Percentiles rank a stretch among this genome's conserved stretches.
phyloP scores from a whole-genome alignment of 2,888 invertebrate species.

The Dasypolia templi region DNA sequence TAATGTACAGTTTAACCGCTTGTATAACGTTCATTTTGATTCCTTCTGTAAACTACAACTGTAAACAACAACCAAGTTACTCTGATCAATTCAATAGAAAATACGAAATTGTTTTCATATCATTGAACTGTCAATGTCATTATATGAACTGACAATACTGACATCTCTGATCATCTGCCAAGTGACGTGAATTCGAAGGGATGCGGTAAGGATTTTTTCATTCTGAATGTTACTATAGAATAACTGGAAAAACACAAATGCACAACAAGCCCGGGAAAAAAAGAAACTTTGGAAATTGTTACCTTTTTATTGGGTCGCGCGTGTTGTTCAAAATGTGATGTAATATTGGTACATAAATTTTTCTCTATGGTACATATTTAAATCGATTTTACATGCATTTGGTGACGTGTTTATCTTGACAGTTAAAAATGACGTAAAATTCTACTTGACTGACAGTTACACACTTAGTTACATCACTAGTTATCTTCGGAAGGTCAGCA shows the following conservation, averaged over 20 bases:
- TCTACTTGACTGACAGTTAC: slow-evolving; percentile 35
- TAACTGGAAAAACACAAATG: not conserved
- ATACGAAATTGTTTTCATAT: slow-evolving; percentile 34
- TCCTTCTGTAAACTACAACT: not conserved
- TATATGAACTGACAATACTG: not conserved
- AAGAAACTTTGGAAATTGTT: not conserved
- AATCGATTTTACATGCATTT: slow-evolving; percentile 1
- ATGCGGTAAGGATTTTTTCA: slow-evolving; percentile 11
- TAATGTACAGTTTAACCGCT: slow-evolving; percentile 97
- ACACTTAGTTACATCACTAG: slow-evolving; percentile 69
- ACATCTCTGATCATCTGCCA: slow-evolving; percentile 14
- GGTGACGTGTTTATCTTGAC: slow-evolving; percentile 41
- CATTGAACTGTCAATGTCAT: slow-evolving; percentile 33
- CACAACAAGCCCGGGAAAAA: not conserved
- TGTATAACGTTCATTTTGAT: slow-evolving; percentile 96
- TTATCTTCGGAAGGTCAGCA: slow-evolving; percentile 79
- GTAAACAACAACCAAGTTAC: not conserved
- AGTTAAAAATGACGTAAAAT: slow-evolving; percentile 29
- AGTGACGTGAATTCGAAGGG: slow-evolving; percentile 13
- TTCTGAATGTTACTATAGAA: slow-evolving; percentile 14
- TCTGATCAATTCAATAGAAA: slow-evolving; percentile 3
- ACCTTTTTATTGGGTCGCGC: not conserved
- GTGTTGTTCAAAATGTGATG: not conserved
- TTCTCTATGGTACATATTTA: too few species aligned
- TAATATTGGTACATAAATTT: too few species aligned